phyloP scores from a whole-genome alignment of 1,140 invertebrate species.

The Drosophila triauraria region DNA sequence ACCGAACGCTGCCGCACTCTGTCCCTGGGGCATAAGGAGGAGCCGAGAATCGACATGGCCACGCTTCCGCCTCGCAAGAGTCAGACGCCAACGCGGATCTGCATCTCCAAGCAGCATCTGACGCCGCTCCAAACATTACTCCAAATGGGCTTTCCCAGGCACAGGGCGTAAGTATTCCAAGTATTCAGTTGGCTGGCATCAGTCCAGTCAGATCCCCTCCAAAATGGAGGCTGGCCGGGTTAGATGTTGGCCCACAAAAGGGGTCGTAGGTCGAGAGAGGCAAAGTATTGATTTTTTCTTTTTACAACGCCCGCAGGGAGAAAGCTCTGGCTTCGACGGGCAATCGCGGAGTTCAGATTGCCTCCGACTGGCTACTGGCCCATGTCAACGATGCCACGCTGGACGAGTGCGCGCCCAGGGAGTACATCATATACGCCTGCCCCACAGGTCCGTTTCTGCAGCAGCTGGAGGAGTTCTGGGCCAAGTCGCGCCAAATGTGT shows the following conservation, averaged over 20 bases:
- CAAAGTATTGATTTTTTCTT: constrained; percentile 63
- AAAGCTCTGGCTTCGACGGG: constrained; percentile 96
- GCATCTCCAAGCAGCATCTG: constrained; percentile 90
- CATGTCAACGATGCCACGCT: constrained; percentile 93
- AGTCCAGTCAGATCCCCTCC: no score
- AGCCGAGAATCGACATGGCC: constrained; percentile 86
- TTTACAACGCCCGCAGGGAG: constrained; percentile 87
- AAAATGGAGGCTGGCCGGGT: not conserved
- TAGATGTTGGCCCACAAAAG: not conserved
- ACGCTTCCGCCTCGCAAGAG: constrained; percentile 89
- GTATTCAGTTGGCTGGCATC: not conserved
- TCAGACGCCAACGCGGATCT: constrained; percentile 87
- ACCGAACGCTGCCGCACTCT: constrained; percentile 10
- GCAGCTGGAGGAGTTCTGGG: constrained; percentile 92
- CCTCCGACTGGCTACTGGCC: constrained; percentile 95
- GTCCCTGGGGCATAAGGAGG: not conserved
- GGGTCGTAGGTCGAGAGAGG: not conserved
- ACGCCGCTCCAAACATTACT: constrained; percentile 92
- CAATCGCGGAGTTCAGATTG: constrained; percentile 93
- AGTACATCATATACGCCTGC: constrained; percentile 94
- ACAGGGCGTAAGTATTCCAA: constrained; percentile 90
- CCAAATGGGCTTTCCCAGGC: constrained; percentile 94
- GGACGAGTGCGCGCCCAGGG: constrained; percentile 90
- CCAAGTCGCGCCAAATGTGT: constrained; percentile 90
- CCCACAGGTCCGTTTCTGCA: constrained; percentile 90